Evolutionary conservation across 1,140 invertebrate species (phyloP).

Genomic region (Pachyrhynchus sulphureomaculatus): DNA sequence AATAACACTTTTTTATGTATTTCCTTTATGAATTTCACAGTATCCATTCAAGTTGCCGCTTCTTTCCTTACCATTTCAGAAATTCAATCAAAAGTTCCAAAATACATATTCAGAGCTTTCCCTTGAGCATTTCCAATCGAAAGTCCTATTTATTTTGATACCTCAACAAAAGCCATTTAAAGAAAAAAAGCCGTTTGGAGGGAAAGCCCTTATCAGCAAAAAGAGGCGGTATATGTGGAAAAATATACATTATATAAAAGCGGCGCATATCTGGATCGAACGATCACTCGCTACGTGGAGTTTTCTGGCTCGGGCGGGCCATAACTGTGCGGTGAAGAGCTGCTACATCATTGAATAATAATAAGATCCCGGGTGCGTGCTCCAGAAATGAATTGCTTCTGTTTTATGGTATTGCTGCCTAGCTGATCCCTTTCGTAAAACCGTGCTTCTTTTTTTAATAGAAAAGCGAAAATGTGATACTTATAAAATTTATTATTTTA

Average conservation of each 20-base stretch:
- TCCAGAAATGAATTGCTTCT: constrained; percentile 48
- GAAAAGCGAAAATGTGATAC: constrained; percentile 9
- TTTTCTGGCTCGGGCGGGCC: constrained; percentile 33
- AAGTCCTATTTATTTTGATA: constrained; percentile 37
- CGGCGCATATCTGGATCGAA: constrained; percentile 35
- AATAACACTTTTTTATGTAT: too few species aligned
- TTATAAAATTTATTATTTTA: too few species aligned
- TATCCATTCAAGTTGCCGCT: too few species aligned
- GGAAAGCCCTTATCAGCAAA: constrained; percentile 31
- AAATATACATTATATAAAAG: constrained; percentile 37
- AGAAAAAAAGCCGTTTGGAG: constrained; percentile 26
- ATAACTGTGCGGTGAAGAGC: constrained; percentile 41
- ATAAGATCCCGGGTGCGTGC: constrained; percentile 46
- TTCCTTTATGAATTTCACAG: too few species aligned
- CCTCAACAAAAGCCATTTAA: constrained; percentile 36
- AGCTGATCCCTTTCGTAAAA: constrained; percentile 11
- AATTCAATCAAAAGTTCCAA: constrained; percentile 34
- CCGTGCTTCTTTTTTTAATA: constrained; percentile 24
- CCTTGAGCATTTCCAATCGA: constrained; percentile 31
- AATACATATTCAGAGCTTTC: constrained; percentile 32
- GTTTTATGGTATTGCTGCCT: constrained; percentile 45
- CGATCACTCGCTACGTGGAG: constrained; percentile 31
- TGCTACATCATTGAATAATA: constrained; percentile 48
- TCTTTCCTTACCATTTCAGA: constrained; percentile 17
- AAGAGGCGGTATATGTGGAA: constrained; percentile 32